Conservation (phyloP, 2,888 invertebrate species). For the Neria commutata region DNA sequence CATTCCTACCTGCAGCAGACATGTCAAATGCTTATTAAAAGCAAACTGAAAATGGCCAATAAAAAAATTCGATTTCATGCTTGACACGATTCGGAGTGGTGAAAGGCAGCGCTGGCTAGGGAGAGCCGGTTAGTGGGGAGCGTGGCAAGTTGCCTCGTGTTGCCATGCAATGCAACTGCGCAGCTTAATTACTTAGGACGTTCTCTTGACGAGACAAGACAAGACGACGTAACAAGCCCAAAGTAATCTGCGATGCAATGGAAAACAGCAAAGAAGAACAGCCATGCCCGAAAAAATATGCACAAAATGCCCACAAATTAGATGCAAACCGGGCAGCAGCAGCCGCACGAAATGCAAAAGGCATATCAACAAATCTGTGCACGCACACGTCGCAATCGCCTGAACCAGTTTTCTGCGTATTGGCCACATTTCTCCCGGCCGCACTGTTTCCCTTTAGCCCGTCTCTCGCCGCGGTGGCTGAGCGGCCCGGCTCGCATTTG, state of each 20-base stretch:
- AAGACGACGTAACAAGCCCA: too few species aligned
- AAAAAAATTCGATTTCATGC: too few species aligned
- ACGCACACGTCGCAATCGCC: not conserved
- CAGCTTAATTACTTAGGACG: not conserved
- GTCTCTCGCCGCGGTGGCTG: not conserved
- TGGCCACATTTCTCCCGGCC: not conserved
- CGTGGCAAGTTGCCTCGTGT: too few species aligned
- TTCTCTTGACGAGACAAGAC: too few species aligned
- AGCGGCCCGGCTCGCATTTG: not conserved
- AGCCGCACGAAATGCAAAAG: not conserved
- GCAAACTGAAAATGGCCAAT: slow-evolving; percentile 9
- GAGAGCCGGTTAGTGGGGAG: too few species aligned
- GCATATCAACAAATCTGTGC: not conserved
- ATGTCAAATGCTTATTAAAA: slow-evolving; percentile 50
- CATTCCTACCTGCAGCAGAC: slow-evolving; percentile 34
- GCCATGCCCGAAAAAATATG: not conserved
- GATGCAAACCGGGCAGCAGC: not conserved
- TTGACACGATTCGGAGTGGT: too few species aligned
- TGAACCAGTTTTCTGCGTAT: slow-evolving; percentile 6
- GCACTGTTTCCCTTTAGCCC: not conserved
- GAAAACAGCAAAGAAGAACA: not conserved
- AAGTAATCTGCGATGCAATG: not conserved
- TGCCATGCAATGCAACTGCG: not conserved
- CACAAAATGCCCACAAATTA: not conserved
- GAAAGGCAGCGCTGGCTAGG: too few species aligned